Evolutionary conservation across 2,113 vertebrate genomes (phyloP), one percentile per base, ranked within the genome.

Genomic region (Phylloscopus whistleri): DNA sequence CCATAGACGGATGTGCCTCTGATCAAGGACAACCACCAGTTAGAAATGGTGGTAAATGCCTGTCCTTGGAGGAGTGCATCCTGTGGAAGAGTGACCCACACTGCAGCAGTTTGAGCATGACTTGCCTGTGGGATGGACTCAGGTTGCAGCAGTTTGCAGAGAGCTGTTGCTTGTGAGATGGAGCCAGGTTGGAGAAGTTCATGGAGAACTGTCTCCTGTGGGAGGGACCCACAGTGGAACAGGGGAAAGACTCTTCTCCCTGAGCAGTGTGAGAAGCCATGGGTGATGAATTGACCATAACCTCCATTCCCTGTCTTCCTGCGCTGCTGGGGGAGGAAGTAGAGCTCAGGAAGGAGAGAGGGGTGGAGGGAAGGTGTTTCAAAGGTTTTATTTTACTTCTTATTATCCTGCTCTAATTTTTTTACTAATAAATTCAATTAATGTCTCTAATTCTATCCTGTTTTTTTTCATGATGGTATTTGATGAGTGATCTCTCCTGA

Each of bases 391-490:
- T 53, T 60, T 69, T 53, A 46, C 18, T 87, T 59, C 21, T 77
- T 44, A 62, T 39, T 60, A 28, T 62, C 23, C 33, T 39, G 39
- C 33, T 53, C 63, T 28, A 11, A 6, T 23, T 77, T 60, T 75
- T 44, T 44, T 30, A 39, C 18, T 60, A 78, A 77, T 60, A 46
- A 78, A 78, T 77, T 77, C 15, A 52, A 4, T 46, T 44, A 46
- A 46, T 77, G 27, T 28, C 22, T 69, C 46, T 33, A 53, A 46
- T 60, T 44, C 53, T 62, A 16, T 14, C 46, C 33, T 53, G 55
- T 0, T 78, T 87, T 60, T 60, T 12, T 30, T 27, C 0, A 0
- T 78, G 6, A 27, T 39, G 28, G 33, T 87, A 53, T 60, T 46
- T 53, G 33, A 60, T 69, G 27, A 33, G 39, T 53, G 27, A 46